phyloP scores from a whole-genome alignment of 2,888 invertebrate species.

The Amiota communis region DNA sequence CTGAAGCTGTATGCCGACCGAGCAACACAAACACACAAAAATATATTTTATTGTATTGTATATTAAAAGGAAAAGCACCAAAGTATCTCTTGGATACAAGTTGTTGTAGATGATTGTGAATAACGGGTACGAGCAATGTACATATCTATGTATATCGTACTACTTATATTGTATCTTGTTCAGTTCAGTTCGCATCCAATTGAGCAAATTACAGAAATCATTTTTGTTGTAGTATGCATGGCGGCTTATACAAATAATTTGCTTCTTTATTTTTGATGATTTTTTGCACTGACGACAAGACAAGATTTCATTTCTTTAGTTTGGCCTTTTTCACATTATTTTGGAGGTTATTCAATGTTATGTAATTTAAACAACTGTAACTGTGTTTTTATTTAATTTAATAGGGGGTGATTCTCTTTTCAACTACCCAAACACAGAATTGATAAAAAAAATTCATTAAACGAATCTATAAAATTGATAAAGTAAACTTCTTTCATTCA shows the following conservation, averaged over 20 bases:
- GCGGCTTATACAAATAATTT: conserved; percentile 9
- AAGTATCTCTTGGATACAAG: conserved; percentile 60
- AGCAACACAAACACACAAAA: background rate
- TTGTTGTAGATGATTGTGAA: conserved; percentile 25
- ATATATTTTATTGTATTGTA: background rate
- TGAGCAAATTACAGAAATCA: conserved; percentile 66
- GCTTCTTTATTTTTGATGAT: background rate
- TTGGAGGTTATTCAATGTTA: background rate
- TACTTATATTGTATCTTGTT: conserved; percentile 25
- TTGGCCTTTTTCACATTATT: background rate
- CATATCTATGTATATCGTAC: background rate
- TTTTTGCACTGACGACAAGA: conserved; percentile 6
- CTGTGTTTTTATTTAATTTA: background rate
- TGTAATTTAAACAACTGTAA: background rate
- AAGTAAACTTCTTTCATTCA: too few relatives aligned
- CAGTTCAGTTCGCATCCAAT: conserved; percentile 53
- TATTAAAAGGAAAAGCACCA: conserved; percentile 39
- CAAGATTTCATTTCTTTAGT: conserved; percentile 6
- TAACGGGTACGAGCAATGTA: conserved; percentile 19
- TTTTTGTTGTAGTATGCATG: conserved; percentile 42
- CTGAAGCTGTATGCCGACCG: too few relatives aligned
- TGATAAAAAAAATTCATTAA: too few relatives aligned
- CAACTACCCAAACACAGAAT: too few relatives aligned
- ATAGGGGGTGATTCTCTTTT: too few relatives aligned
- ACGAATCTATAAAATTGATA: too few relatives aligned